Evolutionary conservation across 2,888 invertebrate species (phyloP).

Genomic region (Eupithecia pulchellata): DNA sequence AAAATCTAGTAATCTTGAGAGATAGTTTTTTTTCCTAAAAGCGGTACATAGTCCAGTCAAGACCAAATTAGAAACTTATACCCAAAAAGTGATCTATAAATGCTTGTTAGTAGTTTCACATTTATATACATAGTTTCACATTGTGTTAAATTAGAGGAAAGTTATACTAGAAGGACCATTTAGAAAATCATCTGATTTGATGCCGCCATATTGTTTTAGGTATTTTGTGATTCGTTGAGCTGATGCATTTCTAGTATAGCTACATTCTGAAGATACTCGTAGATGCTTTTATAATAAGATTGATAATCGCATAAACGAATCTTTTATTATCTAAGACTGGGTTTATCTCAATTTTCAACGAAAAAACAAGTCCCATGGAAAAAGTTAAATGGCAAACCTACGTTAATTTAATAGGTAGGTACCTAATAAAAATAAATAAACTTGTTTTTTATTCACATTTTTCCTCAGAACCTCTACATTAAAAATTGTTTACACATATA

Average conservation of each 20-base stretch:
- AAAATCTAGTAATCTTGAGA: neutral
- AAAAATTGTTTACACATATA: too few species aligned
- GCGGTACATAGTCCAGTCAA: neutral
- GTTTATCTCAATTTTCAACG: conserved; percentile 24
- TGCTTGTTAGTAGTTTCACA: too few species aligned
- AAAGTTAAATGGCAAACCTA: too few species aligned
- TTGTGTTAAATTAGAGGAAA: neutral
- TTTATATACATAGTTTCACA: conserved; percentile 4
- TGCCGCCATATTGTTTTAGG: conserved; percentile 17
- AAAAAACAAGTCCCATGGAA: too few species aligned
- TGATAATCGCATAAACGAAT: conserved; percentile 31
- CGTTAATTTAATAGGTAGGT: too few species aligned
- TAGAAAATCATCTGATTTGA: conserved; percentile 10
- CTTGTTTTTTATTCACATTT: too few species aligned
- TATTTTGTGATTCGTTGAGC: neutral
- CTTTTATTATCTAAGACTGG: conserved; percentile 33
- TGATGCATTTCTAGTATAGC: conserved; percentile 1
- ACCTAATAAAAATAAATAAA: too few species aligned
- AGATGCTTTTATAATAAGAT: conserved; percentile 15
- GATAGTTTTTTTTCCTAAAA: conserved; percentile 3
- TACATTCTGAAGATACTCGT: neutral
- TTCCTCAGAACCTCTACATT: too few species aligned
- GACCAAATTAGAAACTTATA: neutral
- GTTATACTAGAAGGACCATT: neutral
- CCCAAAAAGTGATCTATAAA: neutral